A percentile compares a stretch with the other conserved stretches of the same genome.
Conservation (phyloP, 2,888 invertebrate species). For the Xestia rhomboidea region DNA sequence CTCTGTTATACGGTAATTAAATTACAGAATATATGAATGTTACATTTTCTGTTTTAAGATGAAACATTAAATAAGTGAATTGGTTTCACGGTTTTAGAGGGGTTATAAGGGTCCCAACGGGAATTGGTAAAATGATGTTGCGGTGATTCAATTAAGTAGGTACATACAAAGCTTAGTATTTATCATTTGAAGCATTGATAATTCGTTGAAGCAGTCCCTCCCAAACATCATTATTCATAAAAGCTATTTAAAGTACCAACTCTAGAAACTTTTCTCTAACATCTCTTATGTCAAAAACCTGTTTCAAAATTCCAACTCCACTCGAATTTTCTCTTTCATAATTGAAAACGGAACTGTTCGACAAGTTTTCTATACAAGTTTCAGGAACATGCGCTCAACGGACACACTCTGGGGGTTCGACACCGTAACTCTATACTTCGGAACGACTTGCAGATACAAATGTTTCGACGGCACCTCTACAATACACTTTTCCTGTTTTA, state of each 20-base stretch:
- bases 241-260: background rate
- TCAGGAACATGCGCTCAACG: slow-evolving; percentile 54
- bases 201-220: background rate
- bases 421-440: slow-evolving; percentile 64
- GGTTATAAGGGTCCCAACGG: background rate
- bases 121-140: background rate
- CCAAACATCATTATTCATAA: background rate
- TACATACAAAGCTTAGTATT: background rate
- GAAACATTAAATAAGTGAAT: background rate
- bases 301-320: slow-evolving; percentile 28
- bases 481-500: slow-evolving; percentile 69
- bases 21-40: slow-evolving; percentile 31
- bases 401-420: slow-evolving; percentile 63
- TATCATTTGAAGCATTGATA: background rate
- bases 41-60: background rate
- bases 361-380: slow-evolving; percentile 63
- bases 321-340: slow-evolving; percentile 46
- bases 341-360: slow-evolving; percentile 59
- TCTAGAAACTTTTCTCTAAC: background rate
- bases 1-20: slow-evolving; percentile 24
- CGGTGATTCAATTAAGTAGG: background rate
- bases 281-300: slow-evolving; percentile 1
- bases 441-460: slow-evolving; percentile 66
- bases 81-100: background rate
- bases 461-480: slow-evolving; percentile 62